Evolutionary conservation across 35 echinoderm and acorn worm genomes (phyloP), one percentile per base, ranked within the genome.

Genomic region (Apostichopus parvimensis): DNA sequence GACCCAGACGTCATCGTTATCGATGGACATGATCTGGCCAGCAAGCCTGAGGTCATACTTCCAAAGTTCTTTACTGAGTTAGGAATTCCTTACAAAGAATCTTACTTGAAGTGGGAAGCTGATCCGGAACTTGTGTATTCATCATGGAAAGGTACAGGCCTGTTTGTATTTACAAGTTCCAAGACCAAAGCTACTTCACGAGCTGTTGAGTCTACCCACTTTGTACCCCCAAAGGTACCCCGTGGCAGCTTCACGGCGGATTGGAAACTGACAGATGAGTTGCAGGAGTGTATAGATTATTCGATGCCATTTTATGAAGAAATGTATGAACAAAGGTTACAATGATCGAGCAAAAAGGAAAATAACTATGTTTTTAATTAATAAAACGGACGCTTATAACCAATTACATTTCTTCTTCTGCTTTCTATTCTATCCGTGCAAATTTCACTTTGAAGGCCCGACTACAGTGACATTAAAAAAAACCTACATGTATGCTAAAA

Each of bases 181-280:
- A n/a, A 57, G 6, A 55, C 82, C 45, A 4, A 1, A 1, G 21
- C 6, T 9, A 62, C 82, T 5, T 86, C 54, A 56, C 82, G 82
- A 23, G 82, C 82, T 4, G 58, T 86, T 15, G 15, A 57, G 6
- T 55, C 24, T 6, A 86, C 82, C 15, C 25, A 54, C 24, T 86
- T 86, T 54, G 82, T 56, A 86, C 10, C 53, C 15, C 82, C 82
- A 25, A 86, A 58, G 82, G 4, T 53, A 9, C 34, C 82, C 0
- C 25, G 82, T 7, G 82, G 82, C 5, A 62, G 18, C 23, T 62
- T 15, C 15, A 86, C 6, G 57, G 45, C 82, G 4, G 54, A 86
- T n/a, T 86, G 82, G 82, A 86, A 86, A 54, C 15, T 86, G 18
- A 86, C 82, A 57, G 83, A 86, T 57, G 83, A 86, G 6, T 25